Evolutionary conservation across 2,888 invertebrate species (phyloP), one percentile per base, ranked within the genome.

Genomic region (Caenorhabditis sulstoni): DNA sequence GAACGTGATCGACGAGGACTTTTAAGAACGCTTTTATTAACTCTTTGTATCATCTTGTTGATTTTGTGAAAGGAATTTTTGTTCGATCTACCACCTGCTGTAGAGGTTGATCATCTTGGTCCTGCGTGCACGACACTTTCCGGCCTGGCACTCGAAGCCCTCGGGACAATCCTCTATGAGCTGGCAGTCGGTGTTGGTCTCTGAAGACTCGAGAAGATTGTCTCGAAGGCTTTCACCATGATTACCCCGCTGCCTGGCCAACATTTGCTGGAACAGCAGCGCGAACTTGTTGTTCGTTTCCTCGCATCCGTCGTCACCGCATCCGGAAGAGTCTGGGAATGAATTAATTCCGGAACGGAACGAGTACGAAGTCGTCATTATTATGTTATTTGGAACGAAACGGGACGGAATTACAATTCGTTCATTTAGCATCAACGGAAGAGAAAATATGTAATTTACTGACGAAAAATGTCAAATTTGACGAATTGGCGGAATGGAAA

Each of bases 101-200:
- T 68, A 78, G 35, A 78, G 49, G 55, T 78, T 78, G 50, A 71
- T 41, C 23, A 78, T 71, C 39, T 78, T 78, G 12, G 66, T 78
- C 35, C 77, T 53, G 23, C 55, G 41, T 22, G 59, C 52, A 22
- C 64, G 64, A 44, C 76, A 77, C 45, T 77, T 77, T 2, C 58
- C 52, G 7, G 35, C 45, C 16, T 49, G n/a, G 35, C 76, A 77
- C 16, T 77, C 68, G 52, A 59, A 58, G 0, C 58, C 44, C 20
- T 65, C 64, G 41, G 76, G 64, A 47, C 76, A 77, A 18, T 77
- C 76, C 12, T 64, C 68, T 12, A 41, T 58, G n/a, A 52, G 9
- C 9, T 58, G 53, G 44, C 76, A 77, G 29, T 70, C 70, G 11
- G 35, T 59, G 45, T 44, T 52, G 22, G 47, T 45, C 35, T 68